Evolutionary conservation across 2,888 invertebrate genomes (phyloP).

Genomic region (Tribolium freemani): DNA sequence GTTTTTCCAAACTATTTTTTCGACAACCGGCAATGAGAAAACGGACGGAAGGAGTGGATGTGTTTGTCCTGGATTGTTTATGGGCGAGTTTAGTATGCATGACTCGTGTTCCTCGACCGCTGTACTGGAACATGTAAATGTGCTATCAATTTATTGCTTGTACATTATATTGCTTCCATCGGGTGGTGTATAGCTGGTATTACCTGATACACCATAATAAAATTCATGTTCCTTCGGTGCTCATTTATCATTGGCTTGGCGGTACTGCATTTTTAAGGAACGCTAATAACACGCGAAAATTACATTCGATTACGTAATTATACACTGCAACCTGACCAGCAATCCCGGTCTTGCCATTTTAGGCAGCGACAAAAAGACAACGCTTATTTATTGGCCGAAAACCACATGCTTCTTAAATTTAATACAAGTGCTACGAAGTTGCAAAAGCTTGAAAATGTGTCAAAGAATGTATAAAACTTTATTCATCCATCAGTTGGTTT

Average conservation of each 20-base stretch:
- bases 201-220: slow-evolving; percentile 43
- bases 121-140: slow-evolving; percentile 56
- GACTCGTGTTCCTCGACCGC: slow-evolving; percentile 51
- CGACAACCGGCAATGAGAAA: not conserved
- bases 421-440: no score
- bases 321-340: not conserved
- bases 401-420: no score
- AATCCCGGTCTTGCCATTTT: not conserved
- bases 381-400: no score
- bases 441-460: no score
- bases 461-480: no score
- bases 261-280: slow-evolving; percentile 13
- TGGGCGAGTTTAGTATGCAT: slow-evolving; percentile 54
- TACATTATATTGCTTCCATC: slow-evolving; percentile 47
- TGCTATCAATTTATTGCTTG: slow-evolving; percentile 56
- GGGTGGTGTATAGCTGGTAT: slow-evolving; percentile 33
- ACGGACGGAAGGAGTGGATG: slow-evolving; percentile 38
- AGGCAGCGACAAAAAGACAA: not conserved
- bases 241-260: slow-evolving; percentile 19
- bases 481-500: no score
- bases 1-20: not conserved
- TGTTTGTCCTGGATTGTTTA: slow-evolving; percentile 49
- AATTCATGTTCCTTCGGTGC: slow-evolving; percentile 37
- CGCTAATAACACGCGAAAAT: slow-evolving; percentile 36
- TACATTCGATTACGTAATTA: slow-evolving; percentile 33